phyloP scores from a whole-genome alignment of 2,888 invertebrate genomes.

The Portevinia maculata region DNA sequence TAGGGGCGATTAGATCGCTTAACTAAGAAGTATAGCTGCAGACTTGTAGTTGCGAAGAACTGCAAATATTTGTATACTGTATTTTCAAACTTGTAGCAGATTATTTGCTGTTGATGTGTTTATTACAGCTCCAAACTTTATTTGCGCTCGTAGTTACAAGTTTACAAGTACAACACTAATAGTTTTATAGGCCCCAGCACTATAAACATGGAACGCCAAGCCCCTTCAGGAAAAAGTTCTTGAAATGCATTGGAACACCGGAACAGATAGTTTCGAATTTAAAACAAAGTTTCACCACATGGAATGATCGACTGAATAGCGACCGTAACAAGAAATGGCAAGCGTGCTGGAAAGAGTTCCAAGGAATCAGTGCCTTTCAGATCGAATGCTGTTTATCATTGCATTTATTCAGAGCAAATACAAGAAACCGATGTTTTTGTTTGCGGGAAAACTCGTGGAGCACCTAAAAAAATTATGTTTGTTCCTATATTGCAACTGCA shows the following conservation, averaged over 20 bases:
- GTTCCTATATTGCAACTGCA: slow-evolving; percentile 54
- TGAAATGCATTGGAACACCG: slow-evolving; percentile 11
- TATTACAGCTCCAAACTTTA: slow-evolving; percentile 25
- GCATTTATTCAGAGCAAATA: no score
- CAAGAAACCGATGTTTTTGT: neutral
- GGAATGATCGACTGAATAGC: slow-evolving; percentile 8
- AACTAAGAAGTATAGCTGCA: no score
- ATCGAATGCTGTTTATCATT: slow-evolving; percentile 20
- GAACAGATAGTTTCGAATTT: slow-evolving; percentile 22
- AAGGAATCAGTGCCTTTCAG: neutral
- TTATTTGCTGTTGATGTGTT: no score
- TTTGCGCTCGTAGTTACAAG: slow-evolving; percentile 1
- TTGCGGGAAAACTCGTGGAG: slow-evolving; percentile 6
- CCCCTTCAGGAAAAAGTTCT: slow-evolving; percentile 18
- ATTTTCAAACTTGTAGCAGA: no score
- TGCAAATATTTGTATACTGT: no score
- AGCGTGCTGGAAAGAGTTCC: slow-evolving; percentile 21
- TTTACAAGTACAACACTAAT: neutral
- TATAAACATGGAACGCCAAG: slow-evolving; percentile 19
- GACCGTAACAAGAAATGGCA: slow-evolving; percentile 1
- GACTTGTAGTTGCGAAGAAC: no score
- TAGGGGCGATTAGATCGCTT: no score
- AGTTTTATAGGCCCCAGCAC: no score
- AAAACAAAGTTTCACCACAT: slow-evolving; percentile 28
- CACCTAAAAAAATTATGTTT: slow-evolving; percentile 34